Evolutionary conservation across 2,888 invertebrate genomes (phyloP).

Genomic region (Diabrotica balteata): DNA sequence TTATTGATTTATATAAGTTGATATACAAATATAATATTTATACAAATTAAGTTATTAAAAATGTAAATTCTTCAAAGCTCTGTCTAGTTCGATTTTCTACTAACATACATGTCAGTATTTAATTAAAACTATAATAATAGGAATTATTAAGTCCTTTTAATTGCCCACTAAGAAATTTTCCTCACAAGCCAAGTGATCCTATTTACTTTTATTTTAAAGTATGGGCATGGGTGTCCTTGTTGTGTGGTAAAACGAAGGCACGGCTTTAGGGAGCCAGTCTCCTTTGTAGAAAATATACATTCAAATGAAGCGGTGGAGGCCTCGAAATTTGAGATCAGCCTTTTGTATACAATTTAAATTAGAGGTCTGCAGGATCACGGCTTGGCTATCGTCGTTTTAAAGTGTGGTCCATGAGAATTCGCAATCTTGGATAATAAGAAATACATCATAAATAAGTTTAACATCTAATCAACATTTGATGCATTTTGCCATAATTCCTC

Average conservation of each 20-base stretch:
- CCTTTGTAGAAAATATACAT: conserved; percentile 20
- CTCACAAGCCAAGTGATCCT: neutral
- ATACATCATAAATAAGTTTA: too few relatives aligned
- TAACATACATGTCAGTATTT: too few relatives aligned
- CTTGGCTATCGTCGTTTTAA: neutral
- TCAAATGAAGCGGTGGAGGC: conserved; percentile 21
- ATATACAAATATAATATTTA: too few relatives aligned
- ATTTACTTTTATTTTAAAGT: neutral
- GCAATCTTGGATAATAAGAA: neutral
- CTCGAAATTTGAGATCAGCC: conserved; percentile 26
- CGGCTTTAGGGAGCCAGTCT: conserved; percentile 8
- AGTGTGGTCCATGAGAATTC: conserved; percentile 4
- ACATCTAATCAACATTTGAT: too few relatives aligned
- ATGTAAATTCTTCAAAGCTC: too few relatives aligned
- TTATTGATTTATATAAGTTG: too few relatives aligned
- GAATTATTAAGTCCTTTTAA: too few relatives aligned
- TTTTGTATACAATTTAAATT: conserved; percentile 28
- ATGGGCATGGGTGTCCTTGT: conserved; percentile 9
- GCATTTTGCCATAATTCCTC: too few relatives aligned
- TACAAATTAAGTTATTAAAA: too few relatives aligned
- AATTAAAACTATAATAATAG: too few relatives aligned
- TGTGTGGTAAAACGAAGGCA: conserved; percentile 9
- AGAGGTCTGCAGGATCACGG: conserved; percentile 18
- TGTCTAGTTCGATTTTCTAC: too few relatives aligned
- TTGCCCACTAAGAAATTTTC: too few relatives aligned